Evolutionary conservation across 1,140 invertebrate genomes (phyloP).

Genomic region (Anoplolepis gracilipes): DNA sequence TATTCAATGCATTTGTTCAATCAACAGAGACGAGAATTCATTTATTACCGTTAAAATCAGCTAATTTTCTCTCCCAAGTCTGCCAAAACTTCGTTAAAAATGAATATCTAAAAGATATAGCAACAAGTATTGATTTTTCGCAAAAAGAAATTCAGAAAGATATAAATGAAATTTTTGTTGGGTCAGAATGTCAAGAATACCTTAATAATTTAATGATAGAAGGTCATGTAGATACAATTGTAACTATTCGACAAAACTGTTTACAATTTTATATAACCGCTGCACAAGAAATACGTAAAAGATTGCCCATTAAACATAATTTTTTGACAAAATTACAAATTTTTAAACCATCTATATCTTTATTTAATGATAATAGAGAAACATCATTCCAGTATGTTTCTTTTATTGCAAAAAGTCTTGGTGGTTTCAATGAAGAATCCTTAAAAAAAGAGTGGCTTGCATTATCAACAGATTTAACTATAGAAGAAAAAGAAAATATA

Average conservation of each 20-base stretch:
- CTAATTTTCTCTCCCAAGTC: neutral
- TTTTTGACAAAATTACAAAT: slow-evolving; percentile 25
- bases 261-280: neutral
- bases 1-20: neutral
- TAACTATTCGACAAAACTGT: neutral
- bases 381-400: neutral
- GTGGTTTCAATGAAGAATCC: neutral
- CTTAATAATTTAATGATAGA: neutral
- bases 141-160: neutral
- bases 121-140: neutral
- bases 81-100: neutral
- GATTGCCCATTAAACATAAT: neutral
- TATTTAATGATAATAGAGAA: slow-evolving; percentile 7
- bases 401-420: neutral
- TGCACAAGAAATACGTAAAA: slow-evolving; percentile 6
- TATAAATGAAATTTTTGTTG: neutral
- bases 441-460: slow-evolving; percentile 3
- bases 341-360: neutral
- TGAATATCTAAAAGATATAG: neutral
- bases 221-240: neutral
- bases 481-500: neutral
- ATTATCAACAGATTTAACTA: neutral
- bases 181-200: slow-evolving; percentile 5
- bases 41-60: neutral
- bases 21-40: neutral